Conservation (phyloP, 2,797 vertebrate genomes). For the Pachyuromys duprasi region DNA sequence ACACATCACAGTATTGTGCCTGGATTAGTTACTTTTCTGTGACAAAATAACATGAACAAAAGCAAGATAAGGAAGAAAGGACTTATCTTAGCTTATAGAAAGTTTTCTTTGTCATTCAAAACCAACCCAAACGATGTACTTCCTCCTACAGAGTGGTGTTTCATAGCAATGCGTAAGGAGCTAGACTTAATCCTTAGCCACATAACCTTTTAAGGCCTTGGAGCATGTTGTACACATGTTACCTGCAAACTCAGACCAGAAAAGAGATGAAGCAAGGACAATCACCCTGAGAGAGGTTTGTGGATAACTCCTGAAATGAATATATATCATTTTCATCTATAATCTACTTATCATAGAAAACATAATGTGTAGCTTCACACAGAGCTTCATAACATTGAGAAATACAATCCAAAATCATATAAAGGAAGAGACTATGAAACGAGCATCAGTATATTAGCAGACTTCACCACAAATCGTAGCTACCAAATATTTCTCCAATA, state of each 20-base stretch:
- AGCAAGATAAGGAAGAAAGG: background rate
- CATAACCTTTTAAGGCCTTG: background rate
- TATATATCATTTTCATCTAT: background rate
- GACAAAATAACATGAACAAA: background rate
- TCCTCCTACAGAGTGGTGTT: background rate
- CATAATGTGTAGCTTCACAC: background rate
- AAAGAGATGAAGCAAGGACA: background rate
- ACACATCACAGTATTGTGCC: background rate
- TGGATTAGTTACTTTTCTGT: background rate
- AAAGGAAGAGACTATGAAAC: background rate
- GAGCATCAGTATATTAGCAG: background rate
- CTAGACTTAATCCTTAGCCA: background rate
- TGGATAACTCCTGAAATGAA: background rate
- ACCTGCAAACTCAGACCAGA: background rate
- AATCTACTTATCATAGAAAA: background rate
- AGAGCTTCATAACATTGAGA: background rate
- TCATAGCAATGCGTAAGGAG: background rate
- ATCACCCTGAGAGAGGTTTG: background rate
- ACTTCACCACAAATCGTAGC: background rate
- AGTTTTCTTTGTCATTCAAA: background rate
- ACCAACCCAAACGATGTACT: background rate
- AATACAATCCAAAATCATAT: background rate
- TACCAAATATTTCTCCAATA: background rate
- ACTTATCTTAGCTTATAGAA: background rate
- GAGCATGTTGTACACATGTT: background rate